These are phyloP conservation scores for Chaenodraco wilsoni DNA, from an alignment of 2,797 vertebrate genomes.

Conservation along the genomic window DNA sequence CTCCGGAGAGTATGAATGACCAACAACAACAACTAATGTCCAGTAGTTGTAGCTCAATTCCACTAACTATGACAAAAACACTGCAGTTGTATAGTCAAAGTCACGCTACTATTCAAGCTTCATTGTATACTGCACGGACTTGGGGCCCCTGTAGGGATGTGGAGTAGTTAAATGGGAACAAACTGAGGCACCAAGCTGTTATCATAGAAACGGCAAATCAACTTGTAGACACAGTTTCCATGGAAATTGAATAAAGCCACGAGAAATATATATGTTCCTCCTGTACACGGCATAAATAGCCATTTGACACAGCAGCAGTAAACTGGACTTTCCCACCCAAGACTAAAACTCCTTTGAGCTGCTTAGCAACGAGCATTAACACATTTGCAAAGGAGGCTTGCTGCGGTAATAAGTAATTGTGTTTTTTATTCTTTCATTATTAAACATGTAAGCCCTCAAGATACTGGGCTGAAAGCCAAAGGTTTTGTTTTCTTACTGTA, in stretches of 20 bases:
- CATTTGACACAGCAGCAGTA: conserved; percentile 13
- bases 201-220: background rate
- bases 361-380: conserved; percentile 55
- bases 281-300: conserved; percentile 19
- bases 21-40: background rate
- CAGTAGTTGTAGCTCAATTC: background rate
- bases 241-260: conserved; percentile 34
- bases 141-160: background rate
- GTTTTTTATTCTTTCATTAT: conserved; percentile 55
- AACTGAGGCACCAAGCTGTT: conserved; percentile 4
- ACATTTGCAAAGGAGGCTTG: conserved; percentile 47
- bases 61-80: background rate
- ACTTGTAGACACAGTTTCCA: conserved; percentile 32
- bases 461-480: conserved; percentile 50
- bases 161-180: background rate
- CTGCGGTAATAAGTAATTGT: conserved; percentile 57
- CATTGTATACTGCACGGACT: background rate
- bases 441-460: conserved; percentile 43
- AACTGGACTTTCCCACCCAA: conserved; percentile 58
- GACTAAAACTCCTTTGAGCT: conserved; percentile 20
- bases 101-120: conserved; percentile 1
- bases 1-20: no score
- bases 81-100: conserved; percentile 6
- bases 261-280: conserved; percentile 23
- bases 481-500: conserved; percentile 45